phyloP scores from a whole-genome alignment of 2,888 invertebrate species.

The Horisme vitalbata region DNA sequence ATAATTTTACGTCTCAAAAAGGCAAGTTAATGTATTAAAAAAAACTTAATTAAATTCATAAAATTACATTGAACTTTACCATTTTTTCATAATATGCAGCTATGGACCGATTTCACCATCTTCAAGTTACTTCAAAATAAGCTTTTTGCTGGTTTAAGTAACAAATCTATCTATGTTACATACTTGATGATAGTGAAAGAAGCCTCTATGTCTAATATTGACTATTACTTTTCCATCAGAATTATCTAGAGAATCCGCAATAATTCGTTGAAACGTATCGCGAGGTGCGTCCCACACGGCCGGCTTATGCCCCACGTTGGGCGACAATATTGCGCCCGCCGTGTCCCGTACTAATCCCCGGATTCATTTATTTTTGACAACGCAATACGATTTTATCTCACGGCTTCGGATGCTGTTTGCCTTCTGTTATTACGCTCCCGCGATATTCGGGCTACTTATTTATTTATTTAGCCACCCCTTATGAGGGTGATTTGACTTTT shows the following conservation, averaged over 20 bases:
- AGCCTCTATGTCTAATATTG: not conserved
- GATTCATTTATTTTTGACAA: conserved; percentile 84
- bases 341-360: conserved; percentile 79
- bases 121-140: no score
- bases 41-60: no score
- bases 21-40: no score
- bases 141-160: no score
- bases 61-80: no score
- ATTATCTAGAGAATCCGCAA: conserved; percentile 30
- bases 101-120: no score
- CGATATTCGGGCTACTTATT: conserved; percentile 77
- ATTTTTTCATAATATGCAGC: no score
- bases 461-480: conserved; percentile 76
- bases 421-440: conserved; percentile 78
- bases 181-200: no score
- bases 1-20: no score
- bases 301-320: conserved; percentile 74
- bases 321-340: conserved; percentile 78
- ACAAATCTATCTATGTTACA: no score
- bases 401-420: conserved; percentile 83
- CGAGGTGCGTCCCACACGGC: conserved; percentile 29
- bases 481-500: conserved; percentile 71
- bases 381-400: conserved; percentile 83
- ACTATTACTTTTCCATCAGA: conserved; percentile 15
- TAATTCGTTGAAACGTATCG: conserved; percentile 36